A percentile compares a stretch with the other conserved stretches of the same genome.
Conservation (phyloP, 1,140 invertebrate species). For the Antheraea mylitta region DNA sequence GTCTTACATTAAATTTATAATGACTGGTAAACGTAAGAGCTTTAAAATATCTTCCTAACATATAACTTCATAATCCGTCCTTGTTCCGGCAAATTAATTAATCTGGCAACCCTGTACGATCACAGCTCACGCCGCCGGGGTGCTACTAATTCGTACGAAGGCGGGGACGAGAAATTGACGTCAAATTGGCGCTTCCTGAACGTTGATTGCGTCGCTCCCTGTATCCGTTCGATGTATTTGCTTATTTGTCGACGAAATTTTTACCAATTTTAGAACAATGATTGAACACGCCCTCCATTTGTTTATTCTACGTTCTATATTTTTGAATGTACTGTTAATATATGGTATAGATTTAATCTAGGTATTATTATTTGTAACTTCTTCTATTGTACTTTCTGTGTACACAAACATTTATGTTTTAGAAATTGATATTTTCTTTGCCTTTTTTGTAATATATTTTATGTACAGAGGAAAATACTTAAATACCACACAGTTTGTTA, state of each 20-base stretch:
- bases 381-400: too few relatives aligned
- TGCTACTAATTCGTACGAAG: slow-evolving; percentile 23
- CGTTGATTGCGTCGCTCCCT: slow-evolving; percentile 35
- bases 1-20: too few relatives aligned
- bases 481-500: too few relatives aligned
- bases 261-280: slow-evolving; percentile 2
- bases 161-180: slow-evolving; percentile 35
- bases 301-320: slow-evolving; percentile 7
- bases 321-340: neutral
- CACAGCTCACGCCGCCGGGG: slow-evolving; percentile 6
- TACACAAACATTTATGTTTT: too few relatives aligned
- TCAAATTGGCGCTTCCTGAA: slow-evolving; percentile 41
- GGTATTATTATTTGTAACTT: too few relatives aligned
- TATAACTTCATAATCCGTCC: neutral
- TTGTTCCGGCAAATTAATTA: neutral
- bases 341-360: too few relatives aligned
- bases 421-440: too few relatives aligned
- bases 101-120: neutral
- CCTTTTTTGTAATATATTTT: too few relatives aligned
- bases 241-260: slow-evolving; percentile 21
- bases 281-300: slow-evolving; percentile 10
- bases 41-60: neutral
- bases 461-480: too few relatives aligned
- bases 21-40: too few relatives aligned
- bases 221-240: slow-evolving; percentile 31